Conservation (phyloP, 1,140 invertebrate species). For the Nixonia krombeini region DNA sequence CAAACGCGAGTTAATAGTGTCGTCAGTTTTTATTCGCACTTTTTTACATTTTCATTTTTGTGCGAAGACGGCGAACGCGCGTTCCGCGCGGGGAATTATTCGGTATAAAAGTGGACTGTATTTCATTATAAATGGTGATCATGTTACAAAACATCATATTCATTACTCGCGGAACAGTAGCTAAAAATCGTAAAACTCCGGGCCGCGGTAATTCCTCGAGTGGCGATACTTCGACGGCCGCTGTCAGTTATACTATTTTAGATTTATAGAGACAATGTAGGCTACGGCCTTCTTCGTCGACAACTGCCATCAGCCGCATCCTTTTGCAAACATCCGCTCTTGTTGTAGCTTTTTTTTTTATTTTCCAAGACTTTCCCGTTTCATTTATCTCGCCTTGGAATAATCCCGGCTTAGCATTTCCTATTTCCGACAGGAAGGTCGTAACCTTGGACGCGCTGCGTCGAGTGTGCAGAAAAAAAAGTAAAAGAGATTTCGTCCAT, state of each 20-base stretch:
- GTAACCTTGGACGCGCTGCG: no score
- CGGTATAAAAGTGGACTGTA: slow-evolving; percentile 28
- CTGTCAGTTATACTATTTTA: slow-evolving; percentile 35
- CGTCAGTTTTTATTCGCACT: slow-evolving; percentile 11
- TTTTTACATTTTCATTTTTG: slow-evolving; percentile 25
- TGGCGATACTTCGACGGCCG: slow-evolving; percentile 33
- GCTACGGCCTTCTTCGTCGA: slow-evolving; percentile 13
- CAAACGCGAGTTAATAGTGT: slow-evolving; percentile 13
- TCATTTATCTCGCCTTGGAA: no score
- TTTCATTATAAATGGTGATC: slow-evolving; percentile 41
- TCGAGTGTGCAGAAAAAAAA: no score
- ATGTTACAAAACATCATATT: slow-evolving; percentile 41
- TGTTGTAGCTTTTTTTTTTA: no score
- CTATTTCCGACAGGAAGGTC: no score
- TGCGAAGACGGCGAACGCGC: slow-evolving; percentile 15
- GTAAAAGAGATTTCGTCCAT: slow-evolving; percentile 14
- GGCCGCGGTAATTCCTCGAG: slow-evolving; percentile 35
- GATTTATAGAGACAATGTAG: slow-evolving; percentile 29
- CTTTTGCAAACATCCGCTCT: no score
- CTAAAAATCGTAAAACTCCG: slow-evolving; percentile 39
- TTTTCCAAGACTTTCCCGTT: no score
- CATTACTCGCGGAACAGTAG: slow-evolving; percentile 36
- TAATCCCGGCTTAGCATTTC: no score
- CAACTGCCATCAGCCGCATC: no score
- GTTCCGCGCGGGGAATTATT: slow-evolving; percentile 14